A percentile compares a stretch with the other conserved stretches of the same genome.
Evolutionary conservation across 1,140 invertebrate genomes (phyloP).

Genomic region (Maniola jurtina): DNA sequence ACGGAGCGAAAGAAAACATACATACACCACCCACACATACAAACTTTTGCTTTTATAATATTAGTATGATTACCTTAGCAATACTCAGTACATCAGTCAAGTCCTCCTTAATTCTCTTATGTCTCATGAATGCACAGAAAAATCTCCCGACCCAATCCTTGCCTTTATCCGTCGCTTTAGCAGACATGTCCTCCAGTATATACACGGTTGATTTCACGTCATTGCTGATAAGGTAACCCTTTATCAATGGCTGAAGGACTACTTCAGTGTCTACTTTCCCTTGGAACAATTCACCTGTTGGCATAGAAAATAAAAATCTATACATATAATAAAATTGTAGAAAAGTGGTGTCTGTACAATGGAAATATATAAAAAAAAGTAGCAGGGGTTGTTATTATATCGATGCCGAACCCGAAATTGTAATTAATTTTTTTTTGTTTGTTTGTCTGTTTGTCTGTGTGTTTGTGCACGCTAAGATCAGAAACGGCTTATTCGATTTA

Average conservation of each 20-base stretch:
- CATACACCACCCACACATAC: background rate
- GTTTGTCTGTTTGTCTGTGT: no score
- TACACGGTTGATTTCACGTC: constrained; percentile 54
- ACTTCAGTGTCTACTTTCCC: constrained; percentile 61
- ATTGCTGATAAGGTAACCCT: constrained; percentile 50
- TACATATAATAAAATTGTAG: no score
- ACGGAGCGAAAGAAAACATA: background rate
- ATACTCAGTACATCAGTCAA: constrained; percentile 47
- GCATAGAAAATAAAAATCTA: no score
- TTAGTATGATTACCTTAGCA: constrained; percentile 42
- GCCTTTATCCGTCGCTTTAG: constrained; percentile 49
- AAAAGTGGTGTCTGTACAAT: no score
- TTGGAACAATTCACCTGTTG: constrained; percentile 59
- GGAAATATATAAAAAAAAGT: no score
- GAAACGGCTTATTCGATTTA: no score
- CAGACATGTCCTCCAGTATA: constrained; percentile 53
- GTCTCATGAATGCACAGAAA: constrained; percentile 52
- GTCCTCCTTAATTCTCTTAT: constrained; percentile 51
- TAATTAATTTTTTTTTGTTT: no score
- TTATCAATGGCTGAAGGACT: constrained; percentile 55
- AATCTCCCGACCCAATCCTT: constrained; percentile 69
- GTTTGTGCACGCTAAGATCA: no score
- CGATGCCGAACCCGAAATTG: no score
- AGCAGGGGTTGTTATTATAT: no score
- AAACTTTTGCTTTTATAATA: background rate